Evolutionary conservation across 2,113 vertebrate genomes (phyloP).

Genomic region (Myotis davidii): DNA sequence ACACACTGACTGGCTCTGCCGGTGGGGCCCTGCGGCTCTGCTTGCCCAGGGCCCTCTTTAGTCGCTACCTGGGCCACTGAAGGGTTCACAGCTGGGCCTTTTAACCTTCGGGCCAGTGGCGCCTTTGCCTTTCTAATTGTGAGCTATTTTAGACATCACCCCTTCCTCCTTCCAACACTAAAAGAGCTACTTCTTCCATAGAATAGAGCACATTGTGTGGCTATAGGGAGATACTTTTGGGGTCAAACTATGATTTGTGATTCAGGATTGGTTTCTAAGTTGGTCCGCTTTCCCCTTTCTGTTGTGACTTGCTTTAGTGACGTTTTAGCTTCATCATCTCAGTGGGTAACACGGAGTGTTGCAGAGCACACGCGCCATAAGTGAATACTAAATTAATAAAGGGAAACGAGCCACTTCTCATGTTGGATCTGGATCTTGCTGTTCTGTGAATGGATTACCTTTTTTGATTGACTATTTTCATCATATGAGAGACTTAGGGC

Average conservation of each 20-base stretch:
- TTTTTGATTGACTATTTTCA: background rate
- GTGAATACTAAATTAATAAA: background rate
- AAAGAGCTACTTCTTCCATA: rapidly evolving
- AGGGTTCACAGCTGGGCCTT: rapidly evolving
- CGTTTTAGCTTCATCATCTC: background rate
- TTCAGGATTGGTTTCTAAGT: background rate
- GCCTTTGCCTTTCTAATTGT: no score
- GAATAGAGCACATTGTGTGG: rapidly evolving
- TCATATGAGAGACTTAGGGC: background rate
- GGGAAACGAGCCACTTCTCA: background rate
- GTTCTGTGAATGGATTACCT: background rate
- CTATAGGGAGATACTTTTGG: no score
- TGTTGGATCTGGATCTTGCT: background rate
- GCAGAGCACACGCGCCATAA: background rate
- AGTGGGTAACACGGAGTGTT: background rate
- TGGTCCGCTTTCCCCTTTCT: background rate
- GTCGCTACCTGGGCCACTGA: rapidly evolving
- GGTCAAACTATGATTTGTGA: background rate
- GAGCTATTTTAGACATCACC: background rate
- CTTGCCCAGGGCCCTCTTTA: rapidly evolving
- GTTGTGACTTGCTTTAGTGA: background rate
- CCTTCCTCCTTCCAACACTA: background rate
- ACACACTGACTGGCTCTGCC: rapidly evolving
- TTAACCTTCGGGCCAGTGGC: background rate
- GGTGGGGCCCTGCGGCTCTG: rapidly evolving